Evolutionary conservation across 1,140 invertebrate species (phyloP), one percentile per base, ranked within the genome.

Genomic region (Aphelinus atriplicis): DNA sequence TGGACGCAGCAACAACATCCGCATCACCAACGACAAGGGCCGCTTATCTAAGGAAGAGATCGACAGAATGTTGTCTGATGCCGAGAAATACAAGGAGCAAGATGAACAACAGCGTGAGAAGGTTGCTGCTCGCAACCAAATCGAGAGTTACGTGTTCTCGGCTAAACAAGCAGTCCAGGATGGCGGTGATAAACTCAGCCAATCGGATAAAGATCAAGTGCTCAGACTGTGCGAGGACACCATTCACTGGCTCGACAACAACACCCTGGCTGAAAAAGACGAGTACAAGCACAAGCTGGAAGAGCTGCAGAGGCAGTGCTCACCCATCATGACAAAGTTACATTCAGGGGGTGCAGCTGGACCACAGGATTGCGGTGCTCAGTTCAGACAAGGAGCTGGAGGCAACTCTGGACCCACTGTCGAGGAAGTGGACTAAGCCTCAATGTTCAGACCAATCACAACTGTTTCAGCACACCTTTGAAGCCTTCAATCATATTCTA

Each of bases 21-120:
- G 94, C 47, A 98, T 98, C 71, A 96, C 94, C 45, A 98, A 98
- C 82, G 96, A 98, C 82, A 97, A 97, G 84, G 96, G 96, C 2
- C 91, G 96, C 43, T 88, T 98, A 2, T 93, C 92, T 45, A 96
- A 97, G 83, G 94, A 94, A 46, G 96, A 98, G 80, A 98, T 98
- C 79, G 95, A 98, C 80, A 90, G 93, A 50, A 98, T 98, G 97
- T 89, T 98, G 7, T 85, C 90, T n/a, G 93, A 94, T 51, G 93
- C 93, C 6, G 92, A 94, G 77, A 91, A 90, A 76, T 94, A 92
- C 80, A 89, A 89, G 64, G 87, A 87, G 4, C 90, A 91, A 80
- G 90, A 91, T 75, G 85, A 90, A 45, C 85, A 88, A 63, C 90
- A 91, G 78, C 84, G 87, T 10, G 88, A 91, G 55, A 87, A 90